Base-by-base conservation (phyloP, 2,797 vertebrate species). In the Gadopsis marmoratus region DNA sequence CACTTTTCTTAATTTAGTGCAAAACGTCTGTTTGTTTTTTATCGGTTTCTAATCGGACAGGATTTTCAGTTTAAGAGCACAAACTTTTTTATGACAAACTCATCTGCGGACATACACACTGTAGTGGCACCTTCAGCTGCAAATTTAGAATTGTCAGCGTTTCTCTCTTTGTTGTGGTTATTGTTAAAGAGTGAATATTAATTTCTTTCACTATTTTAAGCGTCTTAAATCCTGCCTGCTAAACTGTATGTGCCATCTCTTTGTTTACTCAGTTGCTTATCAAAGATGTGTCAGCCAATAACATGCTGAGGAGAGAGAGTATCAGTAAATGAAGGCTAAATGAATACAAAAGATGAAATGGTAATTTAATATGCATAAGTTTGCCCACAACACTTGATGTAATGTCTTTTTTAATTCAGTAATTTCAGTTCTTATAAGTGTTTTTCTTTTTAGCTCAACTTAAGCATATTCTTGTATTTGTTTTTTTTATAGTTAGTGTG, bases 51-150 rank as follows among this genome's bases (percentile, higher is more conserved):
- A 50, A 76, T 78, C 33, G 0, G 48, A 48, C 23, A 16, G 7
- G 75, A 55, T 74, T 84, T 83, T 23, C 4, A n/a, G 63, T 85
- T 83, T 88, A 85, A 26, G 77, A 89, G 88, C 89, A 88, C 85
- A 91, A 90, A 71, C 33, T 66, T 89, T 88, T 82, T 73, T 47
- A 74, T 1, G 2, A 51, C 61, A 68, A 13, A 72, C 17, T 48
- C 73, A 63, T 58, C 62, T 84, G 71, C 77, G 77, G 81, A 72
- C 71, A 48, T 62, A 69, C 66, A 70, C 78, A 58, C 55, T 66
- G 61, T 71, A 33, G 72, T 61, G 72, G 73, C 79, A 65, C 63
- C 53, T 71, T 82, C 39, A 76, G 76, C 56, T 12, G 81, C 82
- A 83, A 71, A 62, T 61, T 63, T 78, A 71, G 41, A 43, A 37